Base-by-base conservation (phyloP, 2,888 invertebrate species). In the Iphiclides podalirius region DNA sequence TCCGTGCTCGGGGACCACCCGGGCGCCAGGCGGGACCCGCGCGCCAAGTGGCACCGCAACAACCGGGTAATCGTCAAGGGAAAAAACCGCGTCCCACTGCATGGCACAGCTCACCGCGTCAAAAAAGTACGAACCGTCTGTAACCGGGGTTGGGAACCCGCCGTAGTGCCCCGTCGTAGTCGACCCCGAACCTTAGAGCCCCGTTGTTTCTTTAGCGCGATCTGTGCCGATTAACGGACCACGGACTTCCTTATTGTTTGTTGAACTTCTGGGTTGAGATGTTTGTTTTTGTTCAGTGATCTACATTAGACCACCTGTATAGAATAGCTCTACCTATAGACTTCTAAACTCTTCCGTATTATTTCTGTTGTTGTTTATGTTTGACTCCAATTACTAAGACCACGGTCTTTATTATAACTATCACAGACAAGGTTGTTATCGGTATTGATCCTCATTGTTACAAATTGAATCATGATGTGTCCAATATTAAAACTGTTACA, bases 1-100 rank as follows among this genome's bases (percentile, higher is more conserved):
- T 89, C 88, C 58, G 88, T 89, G 62, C 81, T 78, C 77, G 91
- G 93, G 71, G 93, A 93, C 86, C 93, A 93, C 75, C 93, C 93
- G 69, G 90, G 92, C 73, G 84, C 87, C 31, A 60, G 86, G 33
- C 67, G 74, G 38, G 80, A 76, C 66, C 68, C 63, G 37, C 63
- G 76, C 57, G 90, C 93, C 89, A 95, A 95, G 93, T 96, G 96
- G 96, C 94, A 95, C 90, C 94, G 95, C 83, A 92, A 94, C 84
- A 95, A 96, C 90, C 92, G 95, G 91, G 95, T 95, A 91, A 90
- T 49, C 49, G 23, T 49, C 49, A 49, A 49, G 49, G 38, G 43
- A 46, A 46, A n/a, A 28, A 48, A 48, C 26, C 49, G 49, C 49
- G 33, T 44, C 49, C 49, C 49, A 49, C 48, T 48, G 43, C 48